Percentiles rank a stretch among this genome's conserved stretches.
These are phyloP conservation scores for Lerema accius DNA, from an alignment of 1,140 invertebrate species.

Conservation along the genomic window DNA sequence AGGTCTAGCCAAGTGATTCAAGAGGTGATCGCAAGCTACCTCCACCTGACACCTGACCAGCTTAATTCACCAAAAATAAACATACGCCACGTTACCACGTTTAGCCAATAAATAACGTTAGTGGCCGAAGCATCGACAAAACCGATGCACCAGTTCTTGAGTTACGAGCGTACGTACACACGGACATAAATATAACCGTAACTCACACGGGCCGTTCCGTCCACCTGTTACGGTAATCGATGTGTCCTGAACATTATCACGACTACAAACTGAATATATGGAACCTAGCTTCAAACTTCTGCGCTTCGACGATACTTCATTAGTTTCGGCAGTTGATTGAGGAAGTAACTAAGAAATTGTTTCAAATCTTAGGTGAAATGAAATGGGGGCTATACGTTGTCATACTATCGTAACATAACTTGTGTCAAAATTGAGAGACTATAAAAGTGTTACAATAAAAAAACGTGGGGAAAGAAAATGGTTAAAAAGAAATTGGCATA, in stretches of 20 bases:
- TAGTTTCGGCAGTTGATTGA: neutral
- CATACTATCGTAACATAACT: too few relatives aligned
- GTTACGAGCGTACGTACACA: conserved; percentile 63
- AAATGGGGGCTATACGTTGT: too few relatives aligned
- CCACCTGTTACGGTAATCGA: conserved; percentile 68
- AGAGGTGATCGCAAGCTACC: too few relatives aligned
- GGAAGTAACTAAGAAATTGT: neutral
- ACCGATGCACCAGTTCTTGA: conserved; percentile 68
- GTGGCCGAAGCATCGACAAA: conserved; percentile 52
- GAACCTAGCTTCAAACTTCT: conserved; percentile 12
- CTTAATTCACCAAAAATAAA: conserved; percentile 33
- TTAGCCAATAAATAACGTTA: conserved; percentile 57
- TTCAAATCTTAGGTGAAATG: too few relatives aligned
- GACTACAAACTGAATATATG: conserved; percentile 22
- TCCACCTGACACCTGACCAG: neutral
- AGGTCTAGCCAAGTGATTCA: too few relatives aligned
- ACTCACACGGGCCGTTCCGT: conserved; percentile 58
- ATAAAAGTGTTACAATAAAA: too few relatives aligned
- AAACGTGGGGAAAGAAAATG: too few relatives aligned
- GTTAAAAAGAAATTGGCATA: too few relatives aligned
- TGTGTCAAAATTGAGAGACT: too few relatives aligned
- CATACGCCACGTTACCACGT: conserved; percentile 52
- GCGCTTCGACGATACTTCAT: neutral
- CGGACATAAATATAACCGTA: conserved; percentile 72
- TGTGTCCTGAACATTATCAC: conserved; percentile 51